Evolutionary conservation across 2,888 invertebrate genomes (phyloP).

Genomic region (Scrobipalpa costella): DNA sequence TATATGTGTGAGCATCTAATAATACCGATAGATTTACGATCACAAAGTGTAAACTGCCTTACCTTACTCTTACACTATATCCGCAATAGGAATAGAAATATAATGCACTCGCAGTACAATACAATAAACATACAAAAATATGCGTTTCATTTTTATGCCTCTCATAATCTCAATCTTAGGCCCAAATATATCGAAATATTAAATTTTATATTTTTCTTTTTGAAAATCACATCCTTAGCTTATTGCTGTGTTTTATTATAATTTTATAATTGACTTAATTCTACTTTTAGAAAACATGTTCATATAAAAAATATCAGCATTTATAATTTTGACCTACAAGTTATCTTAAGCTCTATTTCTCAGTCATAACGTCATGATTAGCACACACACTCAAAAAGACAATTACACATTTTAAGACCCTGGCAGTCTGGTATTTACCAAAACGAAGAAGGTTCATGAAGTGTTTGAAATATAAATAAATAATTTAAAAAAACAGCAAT

Average conservation of each 20-base stretch:
- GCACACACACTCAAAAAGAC: conserved; percentile 7
- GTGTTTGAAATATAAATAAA: no score
- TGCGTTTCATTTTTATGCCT: conserved; percentile 29
- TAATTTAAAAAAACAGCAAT: no score
- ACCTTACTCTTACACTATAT: conserved; percentile 38
- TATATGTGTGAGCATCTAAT: conserved; percentile 33
- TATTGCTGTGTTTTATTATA: conserved; percentile 56
- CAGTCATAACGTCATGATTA: conserved; percentile 41
- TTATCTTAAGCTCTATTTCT: conserved; percentile 55
- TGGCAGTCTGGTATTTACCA: not conserved
- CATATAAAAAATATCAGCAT: conserved; percentile 56
- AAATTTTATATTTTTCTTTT: conserved; percentile 37
- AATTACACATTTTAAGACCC: no score
- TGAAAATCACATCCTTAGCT: conserved; percentile 58
- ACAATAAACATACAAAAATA: conserved; percentile 31
- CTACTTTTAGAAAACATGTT: conserved; percentile 27
- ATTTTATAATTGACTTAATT: conserved; percentile 35
- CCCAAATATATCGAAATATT: conserved; percentile 41
- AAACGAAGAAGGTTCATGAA: no score
- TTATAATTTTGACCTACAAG: conserved; percentile 30
- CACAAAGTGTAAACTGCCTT: conserved; percentile 54
- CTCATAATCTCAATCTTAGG: conserved; percentile 42
- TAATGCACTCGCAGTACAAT: conserved; percentile 25
- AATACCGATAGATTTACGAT: conserved; percentile 37
- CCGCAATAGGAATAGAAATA: conserved; percentile 37